Evolutionary conservation across 2,113 vertebrate genomes (phyloP).

Genomic region (Diphyllodes magnificus): DNA sequence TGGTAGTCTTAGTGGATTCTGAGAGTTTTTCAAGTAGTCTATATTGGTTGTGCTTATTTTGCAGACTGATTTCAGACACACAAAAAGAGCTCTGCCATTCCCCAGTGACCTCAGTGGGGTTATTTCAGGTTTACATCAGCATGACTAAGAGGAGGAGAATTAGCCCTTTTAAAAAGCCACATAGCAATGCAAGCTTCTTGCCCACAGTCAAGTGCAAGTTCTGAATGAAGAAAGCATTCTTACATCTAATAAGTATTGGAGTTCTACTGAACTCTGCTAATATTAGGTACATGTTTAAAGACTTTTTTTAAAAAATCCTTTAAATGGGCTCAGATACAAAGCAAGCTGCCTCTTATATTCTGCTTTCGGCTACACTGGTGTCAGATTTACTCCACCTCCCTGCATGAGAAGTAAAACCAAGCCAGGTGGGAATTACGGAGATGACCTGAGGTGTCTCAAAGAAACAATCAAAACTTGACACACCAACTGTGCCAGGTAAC

Average conservation of each 20-base stretch:
- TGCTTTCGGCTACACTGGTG: background rate
- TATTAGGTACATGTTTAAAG: background rate
- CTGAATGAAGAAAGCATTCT: background rate
- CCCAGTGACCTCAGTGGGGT: background rate
- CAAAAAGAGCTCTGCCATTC: background rate
- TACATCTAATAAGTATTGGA: background rate
- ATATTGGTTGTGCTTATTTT: background rate
- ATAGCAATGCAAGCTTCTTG: background rate
- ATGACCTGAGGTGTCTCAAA: background rate
- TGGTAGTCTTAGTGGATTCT: background rate
- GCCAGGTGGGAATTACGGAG: background rate
- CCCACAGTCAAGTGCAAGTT: background rate
- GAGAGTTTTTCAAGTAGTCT: background rate
- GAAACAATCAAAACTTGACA: background rate
- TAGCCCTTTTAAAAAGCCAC: background rate
- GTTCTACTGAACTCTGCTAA: background rate
- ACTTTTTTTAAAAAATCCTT: background rate
- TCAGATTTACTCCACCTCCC: background rate
- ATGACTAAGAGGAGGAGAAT: constrained; percentile 1
- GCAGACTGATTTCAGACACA: constrained; percentile 6
- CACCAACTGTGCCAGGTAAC: background rate
- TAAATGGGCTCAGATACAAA: background rate
- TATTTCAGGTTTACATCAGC: constrained; percentile 4
- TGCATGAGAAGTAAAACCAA: background rate
- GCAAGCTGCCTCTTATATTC: background rate